Evolutionary conservation across 2,113 vertebrate genomes (phyloP), one percentile per base, ranked within the genome.

Genomic region (Rhinopomastus cyanomelas): DNA sequence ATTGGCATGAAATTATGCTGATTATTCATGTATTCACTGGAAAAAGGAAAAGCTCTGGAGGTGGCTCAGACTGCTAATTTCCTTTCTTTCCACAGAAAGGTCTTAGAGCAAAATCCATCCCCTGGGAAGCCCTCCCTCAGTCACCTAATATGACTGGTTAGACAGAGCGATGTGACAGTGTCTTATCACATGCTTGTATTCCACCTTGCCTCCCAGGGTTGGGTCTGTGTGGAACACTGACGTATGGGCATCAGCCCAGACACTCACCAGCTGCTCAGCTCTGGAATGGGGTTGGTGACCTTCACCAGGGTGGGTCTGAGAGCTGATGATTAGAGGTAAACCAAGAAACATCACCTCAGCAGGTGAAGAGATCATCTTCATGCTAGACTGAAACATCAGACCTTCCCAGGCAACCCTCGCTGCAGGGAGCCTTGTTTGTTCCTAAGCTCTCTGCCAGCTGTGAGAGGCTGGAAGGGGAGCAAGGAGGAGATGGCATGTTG

Each of bases 361-460:
- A 76, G 87, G 87, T 85, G 87, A 61, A 81, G 85, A 93, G 51
- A 53, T 81, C 16, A 46, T 85, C 81, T 67, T 84, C 46, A 8
- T 15, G 71, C 62, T 65, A 75, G 69, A 42, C 74, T 84, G 93
- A 87, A 90, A 94, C 66, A 60, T 52, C 61, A 74, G 77, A 81
- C 21, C 81, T 60, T 73, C 56, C 56, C 69, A 78, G 65, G 80
- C 83, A 88, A 30, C 27, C 60, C 57, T 92, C 29, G 0, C 94
- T 67, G 77, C 66, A 64, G 88, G 90, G 39, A 84, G 73, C 66
- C 84, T 60, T 90, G 86, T 91, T 93, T 96, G 57, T 76, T 66
- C 7, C 0, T 32, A 14, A 73, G 27, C 60, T 81, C 66, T 79
- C 87, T 66, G 84, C 74, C 91, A 92, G 92, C 89, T 93, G 92